A percentile compares a stretch with the other conserved stretches of the same genome.
Evolutionary conservation across 2,797 vertebrate species (phyloP).

Genomic region (Selene dorsalis): DNA sequence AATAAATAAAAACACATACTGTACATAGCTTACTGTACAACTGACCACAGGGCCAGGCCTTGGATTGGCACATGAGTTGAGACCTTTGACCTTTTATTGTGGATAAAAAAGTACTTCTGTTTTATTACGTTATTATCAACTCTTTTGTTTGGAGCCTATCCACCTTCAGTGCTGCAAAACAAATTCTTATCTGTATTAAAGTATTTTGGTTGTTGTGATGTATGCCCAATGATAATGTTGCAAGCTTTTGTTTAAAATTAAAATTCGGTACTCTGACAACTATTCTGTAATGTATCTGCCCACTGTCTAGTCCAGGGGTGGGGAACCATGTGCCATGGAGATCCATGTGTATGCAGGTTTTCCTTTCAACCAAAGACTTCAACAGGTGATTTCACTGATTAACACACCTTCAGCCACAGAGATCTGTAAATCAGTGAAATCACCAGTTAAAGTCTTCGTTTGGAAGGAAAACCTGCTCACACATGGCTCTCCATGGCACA

Average conservation of each 20-base stretch:
- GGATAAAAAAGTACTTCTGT: neutral
- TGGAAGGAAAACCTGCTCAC: too few relatives aligned
- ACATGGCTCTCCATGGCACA: too few relatives aligned
- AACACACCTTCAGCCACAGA: too few relatives aligned
- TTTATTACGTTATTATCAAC: slow-evolving; percentile 18
- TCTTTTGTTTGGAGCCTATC: neutral
- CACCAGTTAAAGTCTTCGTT: too few relatives aligned
- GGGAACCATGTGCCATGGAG: too few relatives aligned
- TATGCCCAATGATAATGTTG: neutral
- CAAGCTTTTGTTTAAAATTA: neutral
- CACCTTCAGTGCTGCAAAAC: neutral
- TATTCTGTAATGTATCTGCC: neutral
- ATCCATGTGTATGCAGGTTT: too few relatives aligned
- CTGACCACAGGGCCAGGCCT: neutral
- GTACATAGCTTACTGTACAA: slow-evolving; percentile 9
- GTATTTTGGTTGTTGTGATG: neutral
- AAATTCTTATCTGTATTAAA: neutral
- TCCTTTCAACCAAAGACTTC: too few relatives aligned
- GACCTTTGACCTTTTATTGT: neutral
- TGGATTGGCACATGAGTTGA: neutral
- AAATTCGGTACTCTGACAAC: neutral
- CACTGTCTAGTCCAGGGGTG: too few relatives aligned
- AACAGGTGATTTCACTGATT: too few relatives aligned
- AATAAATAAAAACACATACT: neutral
- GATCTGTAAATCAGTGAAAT: too few relatives aligned